Conservation (phyloP, 2,797 vertebrate species). For the Lepus townsendii region DNA sequence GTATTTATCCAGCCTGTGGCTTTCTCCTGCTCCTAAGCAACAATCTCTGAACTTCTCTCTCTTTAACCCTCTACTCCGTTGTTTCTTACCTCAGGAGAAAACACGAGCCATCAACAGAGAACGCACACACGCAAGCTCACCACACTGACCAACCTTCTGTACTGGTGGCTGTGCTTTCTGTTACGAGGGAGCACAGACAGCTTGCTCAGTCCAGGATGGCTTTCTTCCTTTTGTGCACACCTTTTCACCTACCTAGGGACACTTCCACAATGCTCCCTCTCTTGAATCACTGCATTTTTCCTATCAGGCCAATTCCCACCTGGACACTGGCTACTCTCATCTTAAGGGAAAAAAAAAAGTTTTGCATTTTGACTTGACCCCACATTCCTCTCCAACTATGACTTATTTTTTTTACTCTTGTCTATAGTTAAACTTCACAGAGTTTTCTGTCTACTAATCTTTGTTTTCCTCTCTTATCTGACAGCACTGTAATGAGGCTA, state of each 20-base stretch:
- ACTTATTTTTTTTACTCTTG: not conserved
- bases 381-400: not conserved
- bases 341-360: not conserved
- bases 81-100: conserved; percentile 28
- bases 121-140: not conserved
- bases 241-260: not conserved
- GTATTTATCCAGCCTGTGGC: not conserved
- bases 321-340: not conserved
- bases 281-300: not conserved
- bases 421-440: conserved; percentile 25
- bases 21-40: not conserved
- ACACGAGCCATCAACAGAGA: not conserved
- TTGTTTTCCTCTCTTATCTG: not conserved
- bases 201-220: not conserved
- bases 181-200: not conserved
- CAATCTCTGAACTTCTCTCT: not conserved
- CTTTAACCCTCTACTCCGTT: not conserved
- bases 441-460: not conserved
- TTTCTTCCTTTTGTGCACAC: not conserved
- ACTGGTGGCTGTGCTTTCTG: not conserved
- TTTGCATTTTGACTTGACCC: not conserved
- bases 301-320: not conserved
- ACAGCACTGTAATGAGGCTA: not conserved
- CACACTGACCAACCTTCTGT: not conserved
- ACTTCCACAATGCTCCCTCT: not conserved